phyloP scores from a whole-genome alignment of 2,113 vertebrate species.

The Trichomycterus rosablanca region DNA sequence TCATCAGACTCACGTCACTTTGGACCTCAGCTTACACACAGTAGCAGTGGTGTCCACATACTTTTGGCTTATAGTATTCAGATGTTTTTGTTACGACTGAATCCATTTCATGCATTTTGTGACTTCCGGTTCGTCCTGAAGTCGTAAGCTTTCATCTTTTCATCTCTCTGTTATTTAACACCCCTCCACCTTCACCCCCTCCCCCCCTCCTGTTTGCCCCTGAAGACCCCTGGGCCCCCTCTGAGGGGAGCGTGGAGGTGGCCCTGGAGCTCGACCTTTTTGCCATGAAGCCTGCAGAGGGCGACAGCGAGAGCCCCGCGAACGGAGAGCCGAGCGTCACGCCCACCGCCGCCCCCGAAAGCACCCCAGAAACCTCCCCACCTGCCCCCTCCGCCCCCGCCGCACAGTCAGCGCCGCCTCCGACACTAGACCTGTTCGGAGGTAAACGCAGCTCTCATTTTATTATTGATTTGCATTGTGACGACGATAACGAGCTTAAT shows the following conservation, averaged over 20 bases:
- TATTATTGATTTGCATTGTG: conserved; percentile 38
- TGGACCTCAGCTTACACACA: too few species aligned
- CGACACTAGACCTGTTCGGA: conserved; percentile 79
- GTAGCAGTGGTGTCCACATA: too few species aligned
- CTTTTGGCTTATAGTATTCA: too few species aligned
- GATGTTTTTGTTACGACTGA: conserved; percentile 2
- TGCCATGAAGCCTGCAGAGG: conserved; percentile 92
- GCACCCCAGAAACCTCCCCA: conserved; percentile 68
- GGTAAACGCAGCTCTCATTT: conserved; percentile 76
- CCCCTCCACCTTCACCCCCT: conserved; percentile 17
- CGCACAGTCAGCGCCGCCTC: conserved; percentile 74
- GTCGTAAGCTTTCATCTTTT: conserved; percentile 23
- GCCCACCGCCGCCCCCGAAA: conserved; percentile 52
- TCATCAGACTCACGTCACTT: too few species aligned
- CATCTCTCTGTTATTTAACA: conserved; percentile 49
- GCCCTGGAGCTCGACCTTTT: conserved; percentile 96
- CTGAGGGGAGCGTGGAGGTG: conserved; percentile 90
- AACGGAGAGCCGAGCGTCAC: conserved; percentile 65
- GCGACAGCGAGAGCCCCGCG: conserved; percentile 78
- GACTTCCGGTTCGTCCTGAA: conserved; percentile 23
- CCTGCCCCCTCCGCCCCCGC: conserved; percentile 73
- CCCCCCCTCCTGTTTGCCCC: conserved; percentile 59
- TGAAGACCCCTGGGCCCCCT: conserved; percentile 97
- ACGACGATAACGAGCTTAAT: conserved; percentile 36
- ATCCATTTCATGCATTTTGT: neutral